Conservation (phyloP, 2,888 invertebrate species). For the Thelaira solivaga region DNA sequence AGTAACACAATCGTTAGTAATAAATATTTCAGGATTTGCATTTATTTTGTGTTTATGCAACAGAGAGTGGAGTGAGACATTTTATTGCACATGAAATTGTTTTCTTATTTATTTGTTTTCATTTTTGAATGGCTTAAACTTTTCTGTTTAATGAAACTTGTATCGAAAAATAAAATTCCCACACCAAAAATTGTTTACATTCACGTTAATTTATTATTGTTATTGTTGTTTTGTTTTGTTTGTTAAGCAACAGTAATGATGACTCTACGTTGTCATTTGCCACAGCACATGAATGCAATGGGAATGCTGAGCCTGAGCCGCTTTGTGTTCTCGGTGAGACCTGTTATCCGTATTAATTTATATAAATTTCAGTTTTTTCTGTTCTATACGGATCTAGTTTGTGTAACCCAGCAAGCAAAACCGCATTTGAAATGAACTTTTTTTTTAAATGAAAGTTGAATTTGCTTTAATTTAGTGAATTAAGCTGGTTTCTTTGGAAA, state of each 20-base stretch:
- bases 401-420: no score
- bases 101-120: slow-evolving; percentile 39
- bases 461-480: no score
- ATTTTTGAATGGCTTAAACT: slow-evolving; percentile 22
- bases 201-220: slow-evolving; percentile 52
- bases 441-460: no score
- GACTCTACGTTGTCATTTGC: slow-evolving; percentile 15
- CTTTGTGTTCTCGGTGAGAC: slow-evolving; percentile 24
- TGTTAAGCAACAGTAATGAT: slow-evolving; percentile 57
- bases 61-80: slow-evolving; percentile 12
- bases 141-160: slow-evolving; percentile 34
- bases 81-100: slow-evolving; percentile 46
- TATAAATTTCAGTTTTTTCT: slow-evolving; percentile 11
- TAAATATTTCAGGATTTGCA: slow-evolving; percentile 17
- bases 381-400: no score
- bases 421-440: no score
- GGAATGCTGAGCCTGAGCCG: neutral
- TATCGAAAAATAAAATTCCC: slow-evolving; percentile 57
- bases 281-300: neutral
- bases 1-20: no score
- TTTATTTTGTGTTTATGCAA: slow-evolving; percentile 8
- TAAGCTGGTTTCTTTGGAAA: no score
- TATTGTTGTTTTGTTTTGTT: slow-evolving; percentile 29
- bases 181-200: slow-evolving; percentile 65
- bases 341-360: slow-evolving; percentile 49